Evolutionary conservation across 2,888 invertebrate species (phyloP).

Genomic region (Pachycephus smyrnensis): DNA sequence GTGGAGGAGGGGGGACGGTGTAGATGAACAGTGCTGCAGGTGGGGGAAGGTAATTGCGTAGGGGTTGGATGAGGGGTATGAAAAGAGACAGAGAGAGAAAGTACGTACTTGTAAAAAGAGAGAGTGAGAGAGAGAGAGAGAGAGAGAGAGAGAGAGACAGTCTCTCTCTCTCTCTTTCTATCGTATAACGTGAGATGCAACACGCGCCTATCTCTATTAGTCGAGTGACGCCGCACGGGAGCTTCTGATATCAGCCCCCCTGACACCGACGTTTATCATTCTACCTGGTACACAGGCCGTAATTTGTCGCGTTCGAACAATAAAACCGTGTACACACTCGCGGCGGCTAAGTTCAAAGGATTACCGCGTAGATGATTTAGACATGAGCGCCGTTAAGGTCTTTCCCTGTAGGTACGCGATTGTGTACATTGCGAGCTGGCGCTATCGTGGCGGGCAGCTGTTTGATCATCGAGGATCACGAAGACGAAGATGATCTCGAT

Average conservation of each 20-base stretch:
- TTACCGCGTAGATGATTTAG: neutral
- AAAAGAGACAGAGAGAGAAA: too few species aligned
- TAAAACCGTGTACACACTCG: slow-evolving; percentile 34
- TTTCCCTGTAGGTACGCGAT: too few species aligned
- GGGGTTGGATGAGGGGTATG: slow-evolving; percentile 18
- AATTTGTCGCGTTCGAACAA: slow-evolving; percentile 51
- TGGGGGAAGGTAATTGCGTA: slow-evolving; percentile 27
- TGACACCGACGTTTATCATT: slow-evolving; percentile 53
- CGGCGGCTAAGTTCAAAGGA: slow-evolving; percentile 48
- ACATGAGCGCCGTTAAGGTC: too few species aligned
- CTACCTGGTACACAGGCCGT: neutral
- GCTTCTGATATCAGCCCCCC: slow-evolving; percentile 47
- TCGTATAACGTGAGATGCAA: slow-evolving; percentile 42
- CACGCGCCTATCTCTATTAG: slow-evolving; percentile 66
- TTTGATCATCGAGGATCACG: too few species aligned
- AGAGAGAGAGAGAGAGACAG: slow-evolving; percentile 35
- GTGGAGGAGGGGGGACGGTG: slow-evolving; percentile 65
- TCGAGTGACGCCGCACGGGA: slow-evolving; percentile 56
- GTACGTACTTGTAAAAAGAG: slow-evolving; percentile 19
- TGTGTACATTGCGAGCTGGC: too few species aligned
- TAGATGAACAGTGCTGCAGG: slow-evolving; percentile 40
- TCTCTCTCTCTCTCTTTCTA: too few species aligned
- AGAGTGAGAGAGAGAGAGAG: slow-evolving; percentile 37
- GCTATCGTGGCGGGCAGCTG: too few species aligned
- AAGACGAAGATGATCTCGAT: too few species aligned